These are phyloP conservation scores for Hemistola chrysoprasaria DNA, from an alignment of 2,888 invertebrate genomes.

Conservation along the genomic window DNA sequence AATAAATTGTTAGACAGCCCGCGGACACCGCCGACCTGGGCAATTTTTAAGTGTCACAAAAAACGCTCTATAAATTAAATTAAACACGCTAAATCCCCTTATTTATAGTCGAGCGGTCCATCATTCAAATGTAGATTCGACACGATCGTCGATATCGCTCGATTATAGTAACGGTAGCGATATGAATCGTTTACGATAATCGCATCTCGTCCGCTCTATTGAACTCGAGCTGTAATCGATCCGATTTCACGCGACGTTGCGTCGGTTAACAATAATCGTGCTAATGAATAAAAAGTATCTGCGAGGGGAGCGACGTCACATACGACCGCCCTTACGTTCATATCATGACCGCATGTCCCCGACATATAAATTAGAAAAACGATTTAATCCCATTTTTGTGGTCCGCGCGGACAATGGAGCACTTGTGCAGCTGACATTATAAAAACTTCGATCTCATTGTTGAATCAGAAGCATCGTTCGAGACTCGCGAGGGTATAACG, in stretches of 20 bases:
- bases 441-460: conserved; percentile 54
- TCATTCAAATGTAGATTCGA: conserved; percentile 61
- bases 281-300: conserved; percentile 68
- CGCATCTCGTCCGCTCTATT: conserved; percentile 50
- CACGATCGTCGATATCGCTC: conserved; percentile 49
- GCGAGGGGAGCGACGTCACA: conserved; percentile 36
- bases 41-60: conserved; percentile 29
- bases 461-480: no score
- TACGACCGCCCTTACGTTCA: conserved; percentile 28
- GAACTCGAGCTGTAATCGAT: conserved; percentile 60
- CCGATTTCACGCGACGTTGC: conserved; percentile 66
- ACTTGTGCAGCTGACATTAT: conserved; percentile 75
- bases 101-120: conserved; percentile 48
- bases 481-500: no score
- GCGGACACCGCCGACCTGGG: conserved; percentile 13
- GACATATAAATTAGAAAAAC: conserved; percentile 42
- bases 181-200: conserved; percentile 50
- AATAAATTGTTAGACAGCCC: conserved; percentile 22
- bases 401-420: conserved; percentile 49
- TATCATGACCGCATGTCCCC: conserved; percentile 31
- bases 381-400: conserved; percentile 59
- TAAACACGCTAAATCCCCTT: conserved; percentile 39
- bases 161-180: conserved; percentile 45
- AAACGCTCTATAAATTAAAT: conserved; percentile 30
- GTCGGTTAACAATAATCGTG: conserved; percentile 60